Percentiles rank a stretch among this genome's conserved stretches.
These are phyloP conservation scores for Chiridota heheva DNA, from an alignment of 35 echinoderm and acorn worm species.

Conservation along the genomic window DNA sequence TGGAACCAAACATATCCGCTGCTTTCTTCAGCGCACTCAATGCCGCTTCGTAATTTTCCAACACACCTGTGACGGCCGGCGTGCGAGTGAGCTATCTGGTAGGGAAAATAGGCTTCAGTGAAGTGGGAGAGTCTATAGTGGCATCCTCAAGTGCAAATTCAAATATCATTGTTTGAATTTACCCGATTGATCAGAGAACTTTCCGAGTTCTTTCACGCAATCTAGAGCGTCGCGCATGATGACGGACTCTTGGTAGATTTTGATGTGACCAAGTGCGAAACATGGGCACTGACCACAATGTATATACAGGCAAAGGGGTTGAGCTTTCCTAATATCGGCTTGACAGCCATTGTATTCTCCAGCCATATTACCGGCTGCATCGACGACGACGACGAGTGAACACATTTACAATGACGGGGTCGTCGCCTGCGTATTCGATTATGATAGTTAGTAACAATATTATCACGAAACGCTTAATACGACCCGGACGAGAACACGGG, in stretches of 20 bases:
- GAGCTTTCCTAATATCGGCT: conserved; percentile 51
- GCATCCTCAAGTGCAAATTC: not conserved
- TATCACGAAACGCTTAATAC: too few relatives aligned
- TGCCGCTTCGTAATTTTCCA: not conserved
- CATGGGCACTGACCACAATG: conserved; percentile 49
- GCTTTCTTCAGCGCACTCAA: conserved; percentile 1
- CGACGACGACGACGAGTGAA: too few relatives aligned
- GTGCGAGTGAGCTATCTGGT: conserved; percentile 37
- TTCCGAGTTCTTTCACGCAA: conserved; percentile 46
- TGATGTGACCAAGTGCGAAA: conserved; percentile 35
- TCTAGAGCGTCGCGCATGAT: conserved; percentile 51
- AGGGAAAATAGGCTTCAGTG: conserved; percentile 46
- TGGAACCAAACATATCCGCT: conserved; percentile 12
- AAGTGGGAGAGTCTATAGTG: not conserved
- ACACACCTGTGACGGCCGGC: not conserved
- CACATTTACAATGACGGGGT: too few relatives aligned
- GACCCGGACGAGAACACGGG: too few relatives aligned
- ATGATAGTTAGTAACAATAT: too few relatives aligned
- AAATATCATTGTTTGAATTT: conserved; percentile 43
- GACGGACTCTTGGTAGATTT: conserved; percentile 24
- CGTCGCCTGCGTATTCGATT: too few relatives aligned
- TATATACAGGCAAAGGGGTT: conserved; percentile 44
- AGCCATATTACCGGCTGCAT: conserved; percentile 59
- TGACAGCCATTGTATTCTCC: conserved; percentile 59
- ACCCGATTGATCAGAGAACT: conserved; percentile 38